Evolutionary conservation across 2,113 vertebrate genomes (phyloP).

Genomic region (Phocoena sinus): DNA sequence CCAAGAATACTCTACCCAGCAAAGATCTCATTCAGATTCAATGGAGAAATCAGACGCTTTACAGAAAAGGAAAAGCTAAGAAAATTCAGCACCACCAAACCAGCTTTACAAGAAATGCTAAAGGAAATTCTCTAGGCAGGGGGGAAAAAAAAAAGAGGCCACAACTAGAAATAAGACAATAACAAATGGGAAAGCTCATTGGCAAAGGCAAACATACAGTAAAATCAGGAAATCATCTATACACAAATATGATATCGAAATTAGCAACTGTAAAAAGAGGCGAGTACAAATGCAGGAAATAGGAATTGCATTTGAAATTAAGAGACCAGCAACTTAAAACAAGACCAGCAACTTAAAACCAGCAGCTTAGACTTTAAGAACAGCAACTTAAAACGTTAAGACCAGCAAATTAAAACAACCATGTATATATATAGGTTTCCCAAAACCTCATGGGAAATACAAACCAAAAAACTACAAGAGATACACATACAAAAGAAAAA

Average conservation of each 20-base stretch:
- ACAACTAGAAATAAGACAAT: background rate
- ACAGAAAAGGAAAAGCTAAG: background rate
- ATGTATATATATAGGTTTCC: background rate
- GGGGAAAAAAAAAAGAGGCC: background rate
- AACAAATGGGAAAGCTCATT: background rate
- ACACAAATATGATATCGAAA: background rate
- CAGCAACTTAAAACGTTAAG: too few species aligned
- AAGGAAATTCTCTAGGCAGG: background rate
- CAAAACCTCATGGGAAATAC: background rate
- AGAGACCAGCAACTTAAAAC: background rate
- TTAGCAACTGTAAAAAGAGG: background rate
- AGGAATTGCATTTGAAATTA: background rate
- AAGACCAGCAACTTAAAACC: background rate
- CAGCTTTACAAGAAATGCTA: background rate
- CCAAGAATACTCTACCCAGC: background rate
- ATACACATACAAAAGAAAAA: background rate
- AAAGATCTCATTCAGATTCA: background rate
- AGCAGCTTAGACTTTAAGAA: too few species aligned
- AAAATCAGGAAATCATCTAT: background rate
- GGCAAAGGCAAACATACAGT: background rate
- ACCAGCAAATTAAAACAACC: too few species aligned
- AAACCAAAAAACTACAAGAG: background rate
- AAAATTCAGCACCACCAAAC: background rate
- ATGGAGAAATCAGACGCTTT: background rate
- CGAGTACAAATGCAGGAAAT: background rate